Evolutionary conservation across 2,113 vertebrate species (phyloP), one percentile per base, ranked within the genome.

Genomic region (Pollachius pollachius): DNA sequence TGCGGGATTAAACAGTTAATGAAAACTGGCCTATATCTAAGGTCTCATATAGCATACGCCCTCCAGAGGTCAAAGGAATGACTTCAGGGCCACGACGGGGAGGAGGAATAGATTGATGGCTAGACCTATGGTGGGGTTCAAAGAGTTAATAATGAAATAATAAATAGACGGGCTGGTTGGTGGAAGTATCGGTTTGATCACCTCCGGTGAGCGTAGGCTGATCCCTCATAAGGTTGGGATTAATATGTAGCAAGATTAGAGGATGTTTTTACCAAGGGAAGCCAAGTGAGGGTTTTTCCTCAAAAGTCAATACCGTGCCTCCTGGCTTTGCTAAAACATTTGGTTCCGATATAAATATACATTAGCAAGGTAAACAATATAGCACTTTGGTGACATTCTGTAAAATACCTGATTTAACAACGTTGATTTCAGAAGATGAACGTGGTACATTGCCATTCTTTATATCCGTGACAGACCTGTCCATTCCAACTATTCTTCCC

Each of bases 101-200:
- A 17, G 4, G 62, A 62, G 21, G 58, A 64, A 70, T 48, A 74
- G 73, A 84, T 13, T 15, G 54, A 77, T 60, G 69, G 64, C 75
- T 69, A 76, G 71, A 58, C 37, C 68, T 19, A 16, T 62, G 15
- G 68, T 73, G 59, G 71, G 66, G 83, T 71, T 68, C 71, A 64
- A 25, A 72, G 54, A 76, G 81, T 34, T 4, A 34, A 34, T 5
- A 34, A 34, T 34, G 30, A 34, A 34, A 34, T 34, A 34, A 34
- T 69, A 78, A 79, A 86, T 84, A 74, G 23, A 23, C 3, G 23
- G 64, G 67, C 58, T 64, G 52, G 37, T 58, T 78, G 58, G 84
- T 82, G 74, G 68, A 61, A 79, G 30, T 71, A 82, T 82, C 75
- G 77, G 79, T 87, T 76, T 71, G 8, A 0, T 52, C 64, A 81